Evolutionary conservation across 2,797 vertebrate genomes (phyloP).

Genomic region (Ibycter americanus): DNA sequence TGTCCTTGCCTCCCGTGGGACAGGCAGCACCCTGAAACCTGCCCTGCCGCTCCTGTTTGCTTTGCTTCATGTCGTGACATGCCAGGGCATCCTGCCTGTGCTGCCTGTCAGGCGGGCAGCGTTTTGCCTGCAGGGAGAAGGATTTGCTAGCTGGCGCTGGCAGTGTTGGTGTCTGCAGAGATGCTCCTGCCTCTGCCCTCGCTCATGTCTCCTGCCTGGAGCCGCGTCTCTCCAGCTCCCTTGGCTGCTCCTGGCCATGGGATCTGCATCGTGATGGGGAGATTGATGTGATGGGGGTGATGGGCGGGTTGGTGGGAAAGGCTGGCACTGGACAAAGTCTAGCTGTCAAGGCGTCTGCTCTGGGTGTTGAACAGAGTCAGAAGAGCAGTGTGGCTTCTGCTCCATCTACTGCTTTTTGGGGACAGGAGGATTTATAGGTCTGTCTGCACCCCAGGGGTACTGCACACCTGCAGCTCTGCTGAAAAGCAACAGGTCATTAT

Average conservation of each 20-base stretch:
- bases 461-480: neutral
- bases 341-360: neutral
- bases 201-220: fast-evolving
- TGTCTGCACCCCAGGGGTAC: neutral
- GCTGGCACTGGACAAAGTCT: neutral
- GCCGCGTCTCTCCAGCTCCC: neutral
- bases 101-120: neutral
- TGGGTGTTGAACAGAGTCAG: neutral
- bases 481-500: neutral
- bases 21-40: neutral
- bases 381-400: neutral
- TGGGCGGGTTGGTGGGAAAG: neutral
- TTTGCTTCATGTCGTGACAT: neutral
- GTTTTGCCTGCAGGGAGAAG: neutral
- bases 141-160: fast-evolving
- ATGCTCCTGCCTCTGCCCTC: neutral
- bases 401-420: neutral
- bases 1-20: neutral
- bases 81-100: neutral
- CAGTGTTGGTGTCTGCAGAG: neutral
- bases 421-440: neutral
- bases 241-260: fast-evolving
- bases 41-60: neutral
- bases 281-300: neutral
- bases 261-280: neutral